Conservation (phyloP, 2,797 vertebrate genomes). For the Pangasius sanitwongsei region DNA sequence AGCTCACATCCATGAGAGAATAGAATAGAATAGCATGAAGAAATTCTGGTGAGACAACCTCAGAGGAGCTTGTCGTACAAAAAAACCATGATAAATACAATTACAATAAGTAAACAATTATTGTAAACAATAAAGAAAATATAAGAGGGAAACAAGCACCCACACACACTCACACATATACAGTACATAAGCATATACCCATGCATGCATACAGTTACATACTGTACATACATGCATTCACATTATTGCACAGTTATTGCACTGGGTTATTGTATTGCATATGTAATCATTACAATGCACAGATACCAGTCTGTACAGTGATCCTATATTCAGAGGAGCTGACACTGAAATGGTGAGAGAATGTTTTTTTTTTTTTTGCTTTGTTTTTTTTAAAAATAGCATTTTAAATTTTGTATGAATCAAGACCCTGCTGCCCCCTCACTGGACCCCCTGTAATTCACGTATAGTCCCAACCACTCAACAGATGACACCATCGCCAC, state of each 20-base stretch:
- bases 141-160: neutral
- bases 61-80: neutral
- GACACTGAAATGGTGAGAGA: slow-evolving; percentile 41
- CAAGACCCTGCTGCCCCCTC: no score
- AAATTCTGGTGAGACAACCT: neutral
- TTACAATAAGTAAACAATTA: neutral
- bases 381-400: slow-evolving; percentile 12
- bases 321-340: slow-evolving; percentile 33
- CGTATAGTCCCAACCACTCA: no score
- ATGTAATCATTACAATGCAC: slow-evolving; percentile 57
- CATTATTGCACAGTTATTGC: neutral
- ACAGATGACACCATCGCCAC: no score
- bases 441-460: no score
- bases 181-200: slow-evolving; percentile 5
- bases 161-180: no score
- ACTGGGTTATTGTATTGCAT: neutral
- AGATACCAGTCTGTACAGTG: slow-evolving; percentile 41
- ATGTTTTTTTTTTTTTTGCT: neutral
- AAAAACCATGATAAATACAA: no score
- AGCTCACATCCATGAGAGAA: slow-evolving; percentile 40
- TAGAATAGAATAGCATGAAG: neutral
- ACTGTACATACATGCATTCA: neutral
- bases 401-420: slow-evolving; percentile 69
- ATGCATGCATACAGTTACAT: no score
- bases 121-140: neutral